These are phyloP conservation scores for Thripadectes ignobilis DNA, from an alignment of 2,797 vertebrate species.

Conservation along the genomic window DNA sequence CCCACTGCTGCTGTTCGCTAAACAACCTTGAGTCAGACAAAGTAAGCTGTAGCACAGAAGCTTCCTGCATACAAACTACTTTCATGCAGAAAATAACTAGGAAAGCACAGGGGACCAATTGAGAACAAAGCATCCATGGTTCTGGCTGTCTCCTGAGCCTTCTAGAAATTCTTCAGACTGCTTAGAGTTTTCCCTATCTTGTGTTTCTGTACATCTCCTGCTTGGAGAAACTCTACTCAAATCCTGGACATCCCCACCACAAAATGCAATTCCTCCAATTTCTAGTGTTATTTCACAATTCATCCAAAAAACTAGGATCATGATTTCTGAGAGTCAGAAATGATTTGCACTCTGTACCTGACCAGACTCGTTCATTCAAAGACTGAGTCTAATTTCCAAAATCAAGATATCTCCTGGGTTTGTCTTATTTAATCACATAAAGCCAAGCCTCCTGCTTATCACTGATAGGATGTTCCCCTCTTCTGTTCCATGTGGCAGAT, in stretches of 20 bases:
- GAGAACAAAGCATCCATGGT: neutral
- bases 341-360: rapidly evolving
- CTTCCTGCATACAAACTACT: neutral
- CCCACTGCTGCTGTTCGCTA: neutral
- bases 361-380: neutral
- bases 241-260: neutral
- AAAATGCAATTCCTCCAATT: neutral
- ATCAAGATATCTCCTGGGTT: neutral
- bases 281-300: neutral
- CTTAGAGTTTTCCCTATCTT: neutral
- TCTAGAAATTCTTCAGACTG: neutral
- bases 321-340: neutral
- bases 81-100: neutral
- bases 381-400: neutral
- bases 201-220: neutral
- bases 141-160: neutral
- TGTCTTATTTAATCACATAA: neutral
- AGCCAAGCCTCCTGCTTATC: neutral
- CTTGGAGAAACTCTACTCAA: neutral
- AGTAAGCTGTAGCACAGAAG: neutral
- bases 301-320: rapidly evolving
- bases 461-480: rapidly evolving
- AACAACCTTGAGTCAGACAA: neutral
- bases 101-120: neutral
- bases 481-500: neutral